Evolutionary conservation across 2,888 invertebrate species (phyloP), one percentile per base, ranked within the genome.

Genomic region (Meganola albula): DNA sequence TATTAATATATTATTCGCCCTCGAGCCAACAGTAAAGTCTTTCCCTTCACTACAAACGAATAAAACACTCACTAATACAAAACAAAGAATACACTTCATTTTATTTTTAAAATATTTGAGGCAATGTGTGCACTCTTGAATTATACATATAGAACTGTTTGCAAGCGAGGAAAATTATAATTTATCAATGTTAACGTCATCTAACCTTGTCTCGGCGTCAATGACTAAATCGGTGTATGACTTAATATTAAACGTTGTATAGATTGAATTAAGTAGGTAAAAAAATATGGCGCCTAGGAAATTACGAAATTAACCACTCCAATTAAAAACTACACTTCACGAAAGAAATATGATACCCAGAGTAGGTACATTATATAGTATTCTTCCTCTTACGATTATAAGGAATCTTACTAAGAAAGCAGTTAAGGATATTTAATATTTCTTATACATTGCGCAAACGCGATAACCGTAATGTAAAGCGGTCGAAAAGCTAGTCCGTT

Each of bases 1-100:
- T 58, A 82, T 65, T 43, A 82, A 61, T 42, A 79, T 60, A 56
- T 79, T 80, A 44, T 82, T 77, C 34, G 66, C 63, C 60, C 71
- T 70, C 3, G 73, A 61, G 2, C 82, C 82, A 4, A 71, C 58
- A 12, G 67, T 68, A 22, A 79, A 72, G 50, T 82, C 80, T 39
- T 73, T 78, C n/a, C 71, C 65, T 42, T 68, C 70, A 44, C 51
- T 40, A 53, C 51, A 53, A 34, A 70, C 57, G 55, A 59, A 68
- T 16, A 71, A 42, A 34, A 70, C 43, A 27, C 72, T 49, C 34
- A 76, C 48, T 53, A 65, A 50, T 46, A 68, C 37, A 7, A 67
- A 37, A 45, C 66, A 37, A 37, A 58, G 48, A 36, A 58, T 27
- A 42, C 42, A 52, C 65, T 68, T 73, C 77, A 79, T 77, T 65